phyloP scores from a whole-genome alignment of 1,140 invertebrate species.

The Pissodes strobi region DNA sequence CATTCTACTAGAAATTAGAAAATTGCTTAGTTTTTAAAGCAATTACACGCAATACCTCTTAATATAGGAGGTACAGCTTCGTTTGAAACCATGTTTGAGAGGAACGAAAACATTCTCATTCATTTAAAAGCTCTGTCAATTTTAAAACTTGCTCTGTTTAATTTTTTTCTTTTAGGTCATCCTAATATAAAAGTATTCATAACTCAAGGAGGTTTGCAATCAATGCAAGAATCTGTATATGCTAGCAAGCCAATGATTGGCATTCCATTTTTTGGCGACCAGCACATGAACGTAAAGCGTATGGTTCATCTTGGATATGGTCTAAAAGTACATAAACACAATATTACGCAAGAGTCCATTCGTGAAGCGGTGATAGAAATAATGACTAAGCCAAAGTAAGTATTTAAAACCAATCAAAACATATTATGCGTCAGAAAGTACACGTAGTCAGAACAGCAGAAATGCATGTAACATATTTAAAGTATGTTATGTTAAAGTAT shows the following conservation, averaged over 20 bases:
- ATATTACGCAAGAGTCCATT: slow-evolving; percentile 37
- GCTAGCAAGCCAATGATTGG: slow-evolving; percentile 60
- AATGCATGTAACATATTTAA: too few relatives aligned
- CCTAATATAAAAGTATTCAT: slow-evolving; percentile 56
- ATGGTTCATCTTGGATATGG: slow-evolving; percentile 48
- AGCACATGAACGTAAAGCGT: slow-evolving; percentile 50
- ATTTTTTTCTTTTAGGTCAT: slow-evolving; percentile 51
- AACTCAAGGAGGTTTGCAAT: slow-evolving; percentile 61
- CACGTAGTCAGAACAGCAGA: too few relatives aligned
- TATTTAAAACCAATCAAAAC: too few relatives aligned
- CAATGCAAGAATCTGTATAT: slow-evolving; percentile 58
- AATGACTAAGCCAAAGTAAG: slow-evolving; percentile 39
- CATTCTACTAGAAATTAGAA: too few relatives aligned
- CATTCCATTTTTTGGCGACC: slow-evolving; percentile 56
- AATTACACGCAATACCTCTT: too few relatives aligned
- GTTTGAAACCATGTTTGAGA: too few relatives aligned
- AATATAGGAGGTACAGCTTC: too few relatives aligned
- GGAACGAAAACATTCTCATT: too few relatives aligned
- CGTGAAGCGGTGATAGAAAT: slow-evolving; percentile 36
- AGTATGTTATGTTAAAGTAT: too few relatives aligned
- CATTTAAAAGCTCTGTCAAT: neutral
- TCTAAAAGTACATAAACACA: slow-evolving; percentile 38
- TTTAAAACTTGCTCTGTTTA: neutral
- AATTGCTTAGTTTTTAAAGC: too few relatives aligned
- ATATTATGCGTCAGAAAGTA: too few relatives aligned